phyloP scores from a whole-genome alignment of 53 echinoderm and acorn worm genomes.

The Holothuria leucospilota region DNA sequence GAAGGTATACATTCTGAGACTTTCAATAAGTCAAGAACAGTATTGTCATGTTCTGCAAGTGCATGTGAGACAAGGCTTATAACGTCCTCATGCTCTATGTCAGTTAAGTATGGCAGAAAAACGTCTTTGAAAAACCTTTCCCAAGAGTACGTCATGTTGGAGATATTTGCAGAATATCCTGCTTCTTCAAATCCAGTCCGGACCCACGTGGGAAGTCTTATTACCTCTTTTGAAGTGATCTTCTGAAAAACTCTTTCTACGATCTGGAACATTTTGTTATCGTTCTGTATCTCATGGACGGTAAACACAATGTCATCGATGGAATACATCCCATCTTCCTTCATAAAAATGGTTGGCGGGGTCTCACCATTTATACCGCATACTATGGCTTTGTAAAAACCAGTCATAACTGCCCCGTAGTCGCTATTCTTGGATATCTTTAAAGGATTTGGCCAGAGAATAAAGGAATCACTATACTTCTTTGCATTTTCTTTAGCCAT shows the following conservation, averaged over 20 bases:
- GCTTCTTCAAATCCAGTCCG: constrained; percentile 37
- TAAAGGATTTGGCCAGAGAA: constrained; percentile 56
- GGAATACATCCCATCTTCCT: neutral
- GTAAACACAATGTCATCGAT: constrained; percentile 14
- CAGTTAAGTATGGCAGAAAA: constrained; percentile 20
- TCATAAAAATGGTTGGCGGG: constrained; percentile 22
- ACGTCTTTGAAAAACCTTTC: constrained; percentile 44
- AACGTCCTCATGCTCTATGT: neutral
- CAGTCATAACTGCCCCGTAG: constrained; percentile 37
- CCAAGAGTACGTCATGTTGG: constrained; percentile 22
- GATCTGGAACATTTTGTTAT: neutral
- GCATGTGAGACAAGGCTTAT: constrained; percentile 18
- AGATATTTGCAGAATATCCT: neutral
- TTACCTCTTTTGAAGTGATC: neutral
- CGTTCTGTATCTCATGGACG: neutral
- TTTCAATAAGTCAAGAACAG: constrained; percentile 22
- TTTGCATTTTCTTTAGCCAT: neutral
- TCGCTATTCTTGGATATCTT: constrained; percentile 32
- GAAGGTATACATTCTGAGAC: constrained; percentile 49
- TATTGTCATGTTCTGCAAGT: neutral
- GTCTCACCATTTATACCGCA: neutral
- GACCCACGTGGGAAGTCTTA: constrained; percentile 29
- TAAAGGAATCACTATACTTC: neutral
- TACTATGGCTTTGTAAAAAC: constrained; percentile 53
- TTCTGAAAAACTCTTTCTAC: neutral